phyloP scores from a whole-genome alignment of 2,113 vertebrate species.

The Muscicapa adusta region DNA sequence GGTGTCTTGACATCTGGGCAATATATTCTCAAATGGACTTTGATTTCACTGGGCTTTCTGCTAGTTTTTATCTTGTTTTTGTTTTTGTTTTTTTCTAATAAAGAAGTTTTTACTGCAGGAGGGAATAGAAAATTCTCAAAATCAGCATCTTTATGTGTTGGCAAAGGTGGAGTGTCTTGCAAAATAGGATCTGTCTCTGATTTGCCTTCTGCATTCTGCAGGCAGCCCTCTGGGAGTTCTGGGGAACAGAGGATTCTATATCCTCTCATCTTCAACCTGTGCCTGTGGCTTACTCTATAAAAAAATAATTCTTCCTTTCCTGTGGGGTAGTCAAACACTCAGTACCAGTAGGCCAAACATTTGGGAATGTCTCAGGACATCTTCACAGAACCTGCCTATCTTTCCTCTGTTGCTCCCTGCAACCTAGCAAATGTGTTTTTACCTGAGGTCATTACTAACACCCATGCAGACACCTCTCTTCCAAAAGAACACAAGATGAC shows the following conservation, averaged over 20 bases:
- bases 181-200: neutral
- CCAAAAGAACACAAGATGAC: neutral
- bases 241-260: neutral
- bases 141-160: neutral
- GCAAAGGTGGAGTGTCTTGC: neutral
- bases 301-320: neutral
- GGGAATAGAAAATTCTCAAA: neutral
- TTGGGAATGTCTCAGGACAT: neutral
- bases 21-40: neutral
- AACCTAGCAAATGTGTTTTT: neutral
- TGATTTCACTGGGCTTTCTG: neutral
- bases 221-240: neutral
- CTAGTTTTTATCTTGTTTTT: neutral
- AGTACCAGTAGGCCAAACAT: neutral
- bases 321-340: neutral
- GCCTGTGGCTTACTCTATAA: neutral
- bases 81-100: neutral
- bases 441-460: neutral
- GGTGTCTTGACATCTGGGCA: neutral
- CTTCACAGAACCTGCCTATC: neutral
- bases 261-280: neutral
- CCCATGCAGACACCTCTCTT: neutral
- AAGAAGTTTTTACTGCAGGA: neutral
- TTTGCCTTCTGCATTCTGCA: neutral
- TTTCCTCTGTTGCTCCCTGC: neutral